These are phyloP conservation scores for Phocoena sinus DNA, from an alignment of 2,113 vertebrate genomes.

Conservation along the genomic window DNA sequence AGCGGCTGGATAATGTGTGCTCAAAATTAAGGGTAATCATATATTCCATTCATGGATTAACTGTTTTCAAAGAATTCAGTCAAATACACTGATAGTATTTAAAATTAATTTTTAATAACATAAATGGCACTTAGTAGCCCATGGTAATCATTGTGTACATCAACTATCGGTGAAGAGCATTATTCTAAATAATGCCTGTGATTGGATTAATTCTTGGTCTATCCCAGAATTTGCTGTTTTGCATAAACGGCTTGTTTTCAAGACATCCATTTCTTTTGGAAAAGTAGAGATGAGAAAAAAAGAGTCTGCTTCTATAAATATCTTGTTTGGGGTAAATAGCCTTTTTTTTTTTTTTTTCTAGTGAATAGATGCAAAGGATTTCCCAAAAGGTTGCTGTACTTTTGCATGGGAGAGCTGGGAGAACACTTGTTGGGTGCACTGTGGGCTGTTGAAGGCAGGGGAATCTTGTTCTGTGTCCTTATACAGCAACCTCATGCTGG, in stretches of 20 bases:
- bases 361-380: neutral
- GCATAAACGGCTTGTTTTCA: neutral
- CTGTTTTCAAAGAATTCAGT: neutral
- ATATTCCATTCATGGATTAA: neutral
- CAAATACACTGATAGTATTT: neutral
- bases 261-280: neutral
- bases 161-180: neutral
- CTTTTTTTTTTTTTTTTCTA: neutral
- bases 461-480: neutral
- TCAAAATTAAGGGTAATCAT: neutral
- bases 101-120: neutral
- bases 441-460: neutral
- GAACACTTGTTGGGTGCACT: neutral
- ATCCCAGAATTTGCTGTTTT: slow-evolving; percentile 7
- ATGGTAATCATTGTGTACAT: neutral
- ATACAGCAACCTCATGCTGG: neutral
- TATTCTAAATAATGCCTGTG: neutral
- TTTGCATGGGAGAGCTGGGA: neutral
- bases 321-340: neutral
- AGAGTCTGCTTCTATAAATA: neutral
- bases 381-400: neutral
- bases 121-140: neutral
- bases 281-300: neutral
- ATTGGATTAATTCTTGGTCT: neutral
- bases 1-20: neutral